phyloP scores from a whole-genome alignment of 2,797 vertebrate species.

The Saguinus oedipus region DNA sequence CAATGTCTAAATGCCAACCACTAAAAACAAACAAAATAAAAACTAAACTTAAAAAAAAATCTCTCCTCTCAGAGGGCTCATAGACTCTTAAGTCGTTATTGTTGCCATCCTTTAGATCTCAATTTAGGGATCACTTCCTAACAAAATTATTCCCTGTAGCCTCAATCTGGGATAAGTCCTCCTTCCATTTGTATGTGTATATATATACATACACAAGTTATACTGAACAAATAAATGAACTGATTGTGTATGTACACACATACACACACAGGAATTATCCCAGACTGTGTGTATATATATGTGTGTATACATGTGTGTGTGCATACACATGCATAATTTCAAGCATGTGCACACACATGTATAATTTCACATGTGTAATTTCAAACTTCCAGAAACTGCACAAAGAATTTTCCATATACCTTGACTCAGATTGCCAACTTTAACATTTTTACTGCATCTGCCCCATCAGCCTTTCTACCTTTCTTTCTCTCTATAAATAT shows the following conservation, averaged over 20 bases:
- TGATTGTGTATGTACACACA: not conserved
- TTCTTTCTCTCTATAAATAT: not conserved
- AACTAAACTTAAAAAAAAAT: not conserved
- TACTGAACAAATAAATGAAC: not conserved
- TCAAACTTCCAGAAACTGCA: not conserved
- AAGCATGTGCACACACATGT: not conserved
- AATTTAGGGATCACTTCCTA: not conserved
- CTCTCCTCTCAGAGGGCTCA: not conserved
- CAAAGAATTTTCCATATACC: not conserved
- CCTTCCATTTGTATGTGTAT: not conserved
- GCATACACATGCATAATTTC: no score
- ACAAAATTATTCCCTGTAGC: not conserved
- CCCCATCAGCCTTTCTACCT: not conserved
- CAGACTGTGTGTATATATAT: not conserved
- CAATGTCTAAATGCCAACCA: not conserved
- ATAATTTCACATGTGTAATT: not conserved
- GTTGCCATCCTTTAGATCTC: not conserved
- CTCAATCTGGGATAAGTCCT: not conserved
- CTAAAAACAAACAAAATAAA: constrained; percentile 33
- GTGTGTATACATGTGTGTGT: no score
- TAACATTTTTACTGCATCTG: not conserved
- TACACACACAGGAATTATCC: not conserved
- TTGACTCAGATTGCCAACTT: not conserved
- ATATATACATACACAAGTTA: not conserved
- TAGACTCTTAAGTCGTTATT: not conserved